These are phyloP conservation scores for Pachydiplax longipennis DNA, from an alignment of 2,888 invertebrate species.

Conservation along the genomic window DNA sequence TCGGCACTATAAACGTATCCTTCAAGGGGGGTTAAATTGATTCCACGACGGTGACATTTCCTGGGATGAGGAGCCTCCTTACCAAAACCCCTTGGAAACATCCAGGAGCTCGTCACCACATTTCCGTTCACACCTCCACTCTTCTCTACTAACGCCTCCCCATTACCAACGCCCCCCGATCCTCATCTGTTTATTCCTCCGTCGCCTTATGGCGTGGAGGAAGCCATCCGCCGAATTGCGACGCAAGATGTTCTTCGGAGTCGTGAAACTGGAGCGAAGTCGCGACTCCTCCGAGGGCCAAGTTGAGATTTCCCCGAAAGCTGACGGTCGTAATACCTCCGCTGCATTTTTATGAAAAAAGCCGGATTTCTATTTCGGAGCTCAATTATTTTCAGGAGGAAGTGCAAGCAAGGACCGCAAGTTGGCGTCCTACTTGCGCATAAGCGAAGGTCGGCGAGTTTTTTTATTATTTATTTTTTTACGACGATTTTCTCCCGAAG, in stretches of 20 bases:
- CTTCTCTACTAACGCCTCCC: background rate
- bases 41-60: too few relatives aligned
- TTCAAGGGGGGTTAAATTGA: too few relatives aligned
- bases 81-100: background rate
- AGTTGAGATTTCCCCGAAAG: background rate
- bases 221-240: constrained; percentile 22
- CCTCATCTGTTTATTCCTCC: background rate
- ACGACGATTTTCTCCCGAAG: background rate
- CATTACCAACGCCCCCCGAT: background rate
- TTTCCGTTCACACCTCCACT: background rate
- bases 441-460: background rate
- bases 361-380: background rate
- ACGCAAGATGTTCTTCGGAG: background rate
- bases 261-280: constrained; percentile 7
- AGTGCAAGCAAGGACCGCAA: background rate
- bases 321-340: background rate
- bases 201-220: background rate
- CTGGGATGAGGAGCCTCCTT: background rate
- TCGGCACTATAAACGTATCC: too few relatives aligned
- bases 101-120: background rate
- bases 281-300: background rate
- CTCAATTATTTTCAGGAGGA: background rate
- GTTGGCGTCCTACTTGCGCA: background rate
- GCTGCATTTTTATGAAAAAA: background rate
- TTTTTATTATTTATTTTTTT: background rate